Percentiles rank a stretch among this genome's conserved stretches.
Conservation (phyloP, 2,797 vertebrate genomes). For the Mus minutoides region DNA sequence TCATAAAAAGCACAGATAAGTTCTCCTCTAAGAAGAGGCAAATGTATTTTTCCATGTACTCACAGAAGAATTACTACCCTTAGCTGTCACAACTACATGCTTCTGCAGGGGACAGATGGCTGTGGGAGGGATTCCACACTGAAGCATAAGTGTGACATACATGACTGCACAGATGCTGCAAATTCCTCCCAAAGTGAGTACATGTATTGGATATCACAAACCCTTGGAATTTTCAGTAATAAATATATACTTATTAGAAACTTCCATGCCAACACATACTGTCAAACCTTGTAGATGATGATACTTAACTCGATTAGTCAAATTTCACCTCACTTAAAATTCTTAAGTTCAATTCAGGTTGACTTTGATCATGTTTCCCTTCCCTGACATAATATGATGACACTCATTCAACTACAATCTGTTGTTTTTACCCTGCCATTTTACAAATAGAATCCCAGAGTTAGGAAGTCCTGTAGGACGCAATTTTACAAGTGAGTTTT, state of each 20-base stretch:
- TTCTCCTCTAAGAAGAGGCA: conserved; percentile 10
- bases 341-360: conserved; percentile 38
- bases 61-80: background rate
- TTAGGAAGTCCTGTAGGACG: conserved; percentile 24
- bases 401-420: conserved; percentile 1
- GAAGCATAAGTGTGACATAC: background rate
- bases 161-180: background rate
- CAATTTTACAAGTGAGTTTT: background rate
- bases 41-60: background rate
- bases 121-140: background rate
- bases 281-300: conserved; percentile 21
- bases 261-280: conserved; percentile 2
- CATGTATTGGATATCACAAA: background rate
- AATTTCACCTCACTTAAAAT: conserved; percentile 29
- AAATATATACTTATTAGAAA: conserved; percentile 16
- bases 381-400: conserved; percentile 25
- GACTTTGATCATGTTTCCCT: conserved; percentile 50
- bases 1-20: background rate
- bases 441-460: conserved; percentile 24
- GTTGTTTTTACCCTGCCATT: conserved; percentile 51
- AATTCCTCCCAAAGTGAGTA: background rate
- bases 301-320: conserved; percentile 22
- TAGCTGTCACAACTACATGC: background rate
- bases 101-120: background rate
- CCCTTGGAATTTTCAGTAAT: background rate